A percentile compares a stretch with the other conserved stretches of the same genome.
phyloP scores from a whole-genome alignment of 2,797 vertebrate species.

The Odontamblyopus rebecca region DNA sequence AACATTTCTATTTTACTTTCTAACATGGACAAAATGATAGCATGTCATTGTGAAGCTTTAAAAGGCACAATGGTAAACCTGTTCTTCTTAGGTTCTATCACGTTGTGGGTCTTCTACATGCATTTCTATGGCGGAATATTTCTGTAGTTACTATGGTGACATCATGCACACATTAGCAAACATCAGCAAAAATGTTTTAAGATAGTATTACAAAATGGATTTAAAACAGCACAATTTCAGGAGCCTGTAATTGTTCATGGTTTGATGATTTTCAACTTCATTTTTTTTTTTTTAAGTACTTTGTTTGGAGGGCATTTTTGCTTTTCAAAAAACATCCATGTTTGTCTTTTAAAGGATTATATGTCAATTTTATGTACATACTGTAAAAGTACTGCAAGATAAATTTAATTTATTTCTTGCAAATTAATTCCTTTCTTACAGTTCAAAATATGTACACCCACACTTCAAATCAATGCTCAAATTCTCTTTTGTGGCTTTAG shows the following conservation, averaged over 20 bases:
- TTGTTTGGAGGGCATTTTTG: not conserved
- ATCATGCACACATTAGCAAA: too few relatives aligned
- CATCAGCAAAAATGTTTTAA: too few relatives aligned
- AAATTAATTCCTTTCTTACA: conserved; percentile 13
- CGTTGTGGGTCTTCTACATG: too few relatives aligned
- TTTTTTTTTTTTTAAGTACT: too few relatives aligned
- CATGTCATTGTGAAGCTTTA: conserved; percentile 21
- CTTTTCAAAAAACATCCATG: not conserved
- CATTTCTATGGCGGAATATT: too few relatives aligned
- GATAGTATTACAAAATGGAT: too few relatives aligned
- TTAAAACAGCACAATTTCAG: too few relatives aligned
- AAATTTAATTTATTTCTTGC: not conserved
- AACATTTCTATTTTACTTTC: conserved; percentile 19
- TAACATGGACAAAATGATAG: conserved; percentile 11
- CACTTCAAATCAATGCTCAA: conserved; percentile 4
- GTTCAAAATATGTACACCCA: conserved; percentile 17
- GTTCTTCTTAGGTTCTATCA: not conserved
- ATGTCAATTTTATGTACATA: not conserved
- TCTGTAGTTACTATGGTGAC: too few relatives aligned
- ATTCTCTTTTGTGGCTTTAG: conserved; percentile 26
- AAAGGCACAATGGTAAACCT: conserved; percentile 20
- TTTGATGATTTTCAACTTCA: too few relatives aligned
- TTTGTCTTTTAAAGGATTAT: not conserved
- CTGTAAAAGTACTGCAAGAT: not conserved
- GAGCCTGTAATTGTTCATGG: too few relatives aligned